A percentile compares a stretch with the other conserved stretches of the same genome.
phyloP scores from a whole-genome alignment of 1,140 invertebrate genomes.

The Lordiphosa collinella region DNA sequence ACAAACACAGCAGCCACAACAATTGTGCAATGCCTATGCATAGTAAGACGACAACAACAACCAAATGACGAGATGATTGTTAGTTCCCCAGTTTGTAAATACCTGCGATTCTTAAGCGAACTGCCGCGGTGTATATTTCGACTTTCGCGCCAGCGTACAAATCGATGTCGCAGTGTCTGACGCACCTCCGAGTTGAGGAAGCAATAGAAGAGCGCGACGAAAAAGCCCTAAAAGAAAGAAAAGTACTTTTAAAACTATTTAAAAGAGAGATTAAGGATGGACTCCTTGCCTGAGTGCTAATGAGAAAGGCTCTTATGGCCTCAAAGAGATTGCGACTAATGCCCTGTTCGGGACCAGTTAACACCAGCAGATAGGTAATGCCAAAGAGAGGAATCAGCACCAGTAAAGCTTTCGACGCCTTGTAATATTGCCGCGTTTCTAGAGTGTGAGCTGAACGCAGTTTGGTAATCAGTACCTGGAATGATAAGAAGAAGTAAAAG shows the following conservation, averaged over 20 bases:
- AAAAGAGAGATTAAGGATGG: too few species aligned
- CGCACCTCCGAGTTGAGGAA: constrained; percentile 96
- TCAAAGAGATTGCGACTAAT: constrained; percentile 84
- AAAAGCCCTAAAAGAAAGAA: constrained; percentile 83
- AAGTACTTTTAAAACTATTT: neutral
- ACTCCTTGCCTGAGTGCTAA: constrained; percentile 88
- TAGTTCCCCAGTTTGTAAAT: constrained; percentile 1
- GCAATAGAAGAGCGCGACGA: constrained; percentile 93
- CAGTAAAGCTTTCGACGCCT: constrained; percentile 92
- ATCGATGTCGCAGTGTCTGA: constrained; percentile 89
- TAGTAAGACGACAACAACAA: constrained; percentile 31
- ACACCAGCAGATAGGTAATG: constrained; percentile 91
- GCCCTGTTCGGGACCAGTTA: constrained; percentile 87
- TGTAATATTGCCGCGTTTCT: constrained; percentile 93
- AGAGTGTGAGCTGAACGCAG: constrained; percentile 90
- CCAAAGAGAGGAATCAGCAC: constrained; percentile 93
- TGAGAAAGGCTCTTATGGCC: constrained; percentile 85
- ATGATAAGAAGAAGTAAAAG: neutral
- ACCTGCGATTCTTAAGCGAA: constrained; percentile 71
- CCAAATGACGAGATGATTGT: constrained; percentile 12
- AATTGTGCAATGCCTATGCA: constrained; percentile 21
- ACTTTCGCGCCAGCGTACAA: constrained; percentile 88
- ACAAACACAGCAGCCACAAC: constrained; percentile 16
- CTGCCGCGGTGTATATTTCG: constrained; percentile 82
- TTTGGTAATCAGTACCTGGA: constrained; percentile 93